These are phyloP conservation scores for Narcine bancroftii DNA, from an alignment of 2,113 vertebrate genomes.

Conservation along the genomic window DNA sequence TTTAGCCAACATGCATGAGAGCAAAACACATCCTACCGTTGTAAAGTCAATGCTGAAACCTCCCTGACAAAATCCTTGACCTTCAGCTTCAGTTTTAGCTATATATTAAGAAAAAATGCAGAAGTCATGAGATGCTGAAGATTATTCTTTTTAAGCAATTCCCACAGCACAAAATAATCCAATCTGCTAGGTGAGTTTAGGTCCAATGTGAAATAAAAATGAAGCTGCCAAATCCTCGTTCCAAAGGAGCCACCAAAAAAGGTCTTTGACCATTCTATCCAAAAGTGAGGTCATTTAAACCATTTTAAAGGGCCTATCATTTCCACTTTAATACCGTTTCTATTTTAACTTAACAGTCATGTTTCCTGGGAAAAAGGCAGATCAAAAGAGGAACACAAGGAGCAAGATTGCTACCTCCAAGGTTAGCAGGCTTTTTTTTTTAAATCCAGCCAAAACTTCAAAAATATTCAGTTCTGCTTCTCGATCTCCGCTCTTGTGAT, in stretches of 20 bases:
- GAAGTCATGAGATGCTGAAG: slow-evolving; percentile 1
- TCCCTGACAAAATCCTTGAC: slow-evolving; percentile 96
- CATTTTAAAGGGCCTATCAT: not conserved
- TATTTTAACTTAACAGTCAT: not conserved
- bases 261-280: not conserved
- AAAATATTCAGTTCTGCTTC: not conserved
- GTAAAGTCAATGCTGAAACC: slow-evolving; percentile 93
- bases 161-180: not conserved
- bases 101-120: slow-evolving; percentile 44
- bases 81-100: slow-evolving; percentile 77
- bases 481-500: too few relatives aligned
- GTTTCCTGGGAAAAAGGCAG: not conserved
- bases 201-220: not conserved
- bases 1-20: not conserved
- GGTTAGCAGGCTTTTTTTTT: not conserved
- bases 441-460: not conserved
- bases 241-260: not conserved
- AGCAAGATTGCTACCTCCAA: not conserved
- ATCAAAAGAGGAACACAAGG: not conserved
- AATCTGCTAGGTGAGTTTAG: not conserved
- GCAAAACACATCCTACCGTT: slow-evolving; percentile 59
- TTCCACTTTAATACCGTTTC: too few relatives aligned
- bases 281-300: not conserved
- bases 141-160: not conserved
- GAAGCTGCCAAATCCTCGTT: not conserved